These are phyloP conservation scores for Naso thynnoides DNA, from an alignment of 2,797 vertebrate genomes.

Conservation along the genomic window DNA sequence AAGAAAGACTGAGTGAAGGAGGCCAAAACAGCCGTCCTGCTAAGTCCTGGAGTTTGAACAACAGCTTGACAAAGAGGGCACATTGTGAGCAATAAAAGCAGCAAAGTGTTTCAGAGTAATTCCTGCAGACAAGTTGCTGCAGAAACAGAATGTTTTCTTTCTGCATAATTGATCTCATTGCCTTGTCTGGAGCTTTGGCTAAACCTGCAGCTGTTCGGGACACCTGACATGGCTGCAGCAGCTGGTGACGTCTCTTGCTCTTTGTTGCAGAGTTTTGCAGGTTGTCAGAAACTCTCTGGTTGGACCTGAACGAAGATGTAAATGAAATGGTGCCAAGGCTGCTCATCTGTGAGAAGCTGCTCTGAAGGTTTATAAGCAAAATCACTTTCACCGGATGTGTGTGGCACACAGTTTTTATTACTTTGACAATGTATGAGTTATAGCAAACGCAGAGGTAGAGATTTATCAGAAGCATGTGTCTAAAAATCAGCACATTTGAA, in stretches of 20 bases:
- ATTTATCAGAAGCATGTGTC: neutral
- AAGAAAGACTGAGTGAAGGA: slow-evolving; percentile 35
- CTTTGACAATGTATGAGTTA: neutral
- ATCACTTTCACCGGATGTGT: slow-evolving; percentile 45
- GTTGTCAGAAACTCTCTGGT: slow-evolving; percentile 23
- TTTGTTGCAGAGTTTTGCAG: slow-evolving; percentile 41
- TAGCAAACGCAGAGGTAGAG: neutral
- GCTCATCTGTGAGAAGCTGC: slow-evolving; percentile 44
- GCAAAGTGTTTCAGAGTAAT: slow-evolving; percentile 32
- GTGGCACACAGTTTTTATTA: slow-evolving; percentile 19
- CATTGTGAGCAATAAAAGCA: slow-evolving; percentile 47
- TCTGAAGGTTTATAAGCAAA: slow-evolving; percentile 25
- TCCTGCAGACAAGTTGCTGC: slow-evolving; percentile 5
- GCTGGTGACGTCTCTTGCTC: slow-evolving; percentile 40
- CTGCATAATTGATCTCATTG: slow-evolving; percentile 18
- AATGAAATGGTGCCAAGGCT: slow-evolving; percentile 14
- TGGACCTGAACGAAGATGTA: slow-evolving; percentile 11
- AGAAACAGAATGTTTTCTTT: slow-evolving; percentile 22
- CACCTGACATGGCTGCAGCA: slow-evolving; percentile 35
- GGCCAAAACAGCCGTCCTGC: slow-evolving; percentile 55
- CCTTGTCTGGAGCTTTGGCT: slow-evolving; percentile 12
- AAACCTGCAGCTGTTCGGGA: slow-evolving; percentile 16
- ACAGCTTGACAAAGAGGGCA: slow-evolving; percentile 38
- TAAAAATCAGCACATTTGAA: slow-evolving; percentile 15
- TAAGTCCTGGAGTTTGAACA: slow-evolving; percentile 62